Evolutionary conservation across 2,888 invertebrate species (phyloP), one percentile per base, ranked within the genome.

Genomic region (Oscheius sp.): DNA sequence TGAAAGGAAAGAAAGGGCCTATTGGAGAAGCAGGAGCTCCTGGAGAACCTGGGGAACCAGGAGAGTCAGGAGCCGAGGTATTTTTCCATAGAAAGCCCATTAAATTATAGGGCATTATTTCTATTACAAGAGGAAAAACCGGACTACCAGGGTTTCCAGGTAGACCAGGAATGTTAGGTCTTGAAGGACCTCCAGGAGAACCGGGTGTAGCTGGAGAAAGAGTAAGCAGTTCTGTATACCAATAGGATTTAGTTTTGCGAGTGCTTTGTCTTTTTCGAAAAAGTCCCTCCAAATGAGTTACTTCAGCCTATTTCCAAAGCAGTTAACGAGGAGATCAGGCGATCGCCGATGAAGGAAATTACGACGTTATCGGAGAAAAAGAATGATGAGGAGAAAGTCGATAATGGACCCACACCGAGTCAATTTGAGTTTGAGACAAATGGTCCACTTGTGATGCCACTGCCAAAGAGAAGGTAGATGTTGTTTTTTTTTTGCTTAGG

Each of bases 191-290:
- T n/a, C 20, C 9, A 22, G 61, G 44, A 45, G 24, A 41, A 14
- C 41, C 33, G 28, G 45, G 32, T 9, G 26, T 6, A 8, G 20
- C 33, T 38, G 38, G 14, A 22, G 50, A 17, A 26, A 61, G 12
- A 3, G 24, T 47, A 20, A 47, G 47, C 24, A 5, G n/a, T 36
- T 14, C 36, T 36, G 4, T 47, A 47, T n/a, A 3, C 22, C 22
- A n/a, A n/a, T n/a, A n/a, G n/a, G n/a, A n/a, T n/a, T n/a, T 4
- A 54, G 54, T n/a, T 32, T 17, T 54, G 54, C 20, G 54, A 54
- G 30, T 54, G 54, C 17, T 54, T n/a, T n/a, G 54, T 54, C n/a
- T 54, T 20, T n/a, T 4, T 32, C 8, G 33, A 33, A 14, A 22
- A 54, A 20, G 2, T 8, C 3, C 2, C n/a, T 32, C n/a, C 26